Evolutionary conservation across 1,140 invertebrate genomes (phyloP), one percentile per base, ranked within the genome.

Genomic region (Heterodera schachtii): DNA sequence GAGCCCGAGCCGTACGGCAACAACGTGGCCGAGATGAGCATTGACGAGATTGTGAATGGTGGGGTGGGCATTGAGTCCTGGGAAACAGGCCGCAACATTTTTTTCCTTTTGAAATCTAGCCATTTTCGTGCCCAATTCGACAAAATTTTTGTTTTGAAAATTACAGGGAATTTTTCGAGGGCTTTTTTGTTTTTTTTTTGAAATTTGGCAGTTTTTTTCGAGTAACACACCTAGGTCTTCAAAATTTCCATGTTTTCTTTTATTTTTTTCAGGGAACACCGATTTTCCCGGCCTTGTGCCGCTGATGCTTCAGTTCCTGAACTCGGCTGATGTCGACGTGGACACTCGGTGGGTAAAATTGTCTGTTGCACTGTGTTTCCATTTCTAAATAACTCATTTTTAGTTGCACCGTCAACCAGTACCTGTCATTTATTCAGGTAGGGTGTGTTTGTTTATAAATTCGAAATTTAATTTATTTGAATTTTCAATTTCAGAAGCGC

Each of bases 11-110:
- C 82, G n/a, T 79, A 57, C 60, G 81, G 52, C 60, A 64, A 81
- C 57, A 87, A 88, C 44, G 87, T 88, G 87, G 92, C 92, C 4
- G 91, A 93, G 84, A 94, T 98, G 93, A 94, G 94, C 3, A 93
- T 98, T 73, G 93, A 97, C 91, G 95, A 99, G 92, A 99, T 99
- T 86, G 94, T 99, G 77, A 98, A 98, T 91, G 97, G 97, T 87
- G 97, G 95, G 73, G 0, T 21, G 57, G 57, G 11, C 16, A 19
- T 13, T 19, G 57, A 52, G 16, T 64, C 19, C 13, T 74, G 21
- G 13, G 9, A 31, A 31, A 31, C 31, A 31, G 0, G 31, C 31
- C 31, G 31, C 31, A 31, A 31, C 0, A 31, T 31, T 31, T 31
- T 31, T 31, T 31, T 31, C n/a, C n/a, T n/a, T n/a, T 31, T 0